Conservation (phyloP, 1,140 invertebrate genomes). For the Mesaphorura yosii region DNA sequence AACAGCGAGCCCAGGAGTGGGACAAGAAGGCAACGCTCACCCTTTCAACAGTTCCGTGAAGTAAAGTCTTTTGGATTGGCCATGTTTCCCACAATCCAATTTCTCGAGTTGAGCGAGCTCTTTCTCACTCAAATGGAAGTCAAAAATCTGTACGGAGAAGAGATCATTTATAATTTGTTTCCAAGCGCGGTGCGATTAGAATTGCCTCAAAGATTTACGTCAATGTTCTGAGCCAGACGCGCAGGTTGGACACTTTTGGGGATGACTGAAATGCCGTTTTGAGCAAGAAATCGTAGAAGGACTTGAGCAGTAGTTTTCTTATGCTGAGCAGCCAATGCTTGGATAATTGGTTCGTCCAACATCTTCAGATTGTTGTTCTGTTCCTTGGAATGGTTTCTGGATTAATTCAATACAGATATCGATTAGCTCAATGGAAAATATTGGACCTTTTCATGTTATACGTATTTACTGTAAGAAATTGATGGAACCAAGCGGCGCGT, state of each 20-base stretch:
- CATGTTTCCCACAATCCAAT: conserved; percentile 46
- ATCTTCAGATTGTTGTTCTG: too few relatives aligned
- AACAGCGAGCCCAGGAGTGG: background rate
- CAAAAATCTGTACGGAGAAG: conserved; percentile 40
- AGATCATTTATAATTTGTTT: background rate
- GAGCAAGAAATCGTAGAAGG: conserved; percentile 59
- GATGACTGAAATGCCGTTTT: conserved; percentile 60
- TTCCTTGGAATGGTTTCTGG: too few relatives aligned
- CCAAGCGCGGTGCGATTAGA: background rate
- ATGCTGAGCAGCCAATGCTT: conserved; percentile 53
- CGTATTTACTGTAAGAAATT: too few relatives aligned
- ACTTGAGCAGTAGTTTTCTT: conserved; percentile 64
- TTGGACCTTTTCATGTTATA: too few relatives aligned
- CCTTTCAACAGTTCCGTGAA: background rate
- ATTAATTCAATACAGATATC: too few relatives aligned
- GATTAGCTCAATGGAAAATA: too few relatives aligned
- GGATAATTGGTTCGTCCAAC: conserved; percentile 52
- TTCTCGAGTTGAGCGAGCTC: conserved; percentile 41
- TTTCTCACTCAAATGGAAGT: conserved; percentile 43
- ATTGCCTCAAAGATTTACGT: conserved; percentile 13
- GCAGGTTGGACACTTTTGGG: conserved; percentile 66
- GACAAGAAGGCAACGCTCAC: background rate
- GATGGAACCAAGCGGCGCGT: conserved; percentile 38
- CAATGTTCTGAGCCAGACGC: conserved; percentile 52
- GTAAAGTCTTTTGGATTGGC: conserved; percentile 41